Evolutionary conservation across 1,140 invertebrate genomes (phyloP).

Genomic region (Apis cerana): DNA sequence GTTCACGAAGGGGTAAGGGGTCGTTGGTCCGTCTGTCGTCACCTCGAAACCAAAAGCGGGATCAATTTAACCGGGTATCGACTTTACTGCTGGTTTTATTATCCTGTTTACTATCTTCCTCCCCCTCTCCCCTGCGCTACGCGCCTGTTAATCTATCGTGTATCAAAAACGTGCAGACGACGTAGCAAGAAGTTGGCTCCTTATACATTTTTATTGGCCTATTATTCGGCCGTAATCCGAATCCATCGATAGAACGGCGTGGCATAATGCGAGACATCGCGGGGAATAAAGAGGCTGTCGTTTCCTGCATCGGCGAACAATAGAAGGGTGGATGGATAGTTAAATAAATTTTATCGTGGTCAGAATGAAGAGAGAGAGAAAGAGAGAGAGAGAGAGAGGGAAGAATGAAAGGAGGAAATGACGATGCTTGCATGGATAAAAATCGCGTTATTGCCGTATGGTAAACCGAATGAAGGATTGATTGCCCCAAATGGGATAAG

Average conservation of each 20-base stretch:
- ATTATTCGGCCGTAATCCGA: conserved; percentile 51
- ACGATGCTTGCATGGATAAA: neutral
- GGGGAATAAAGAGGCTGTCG: neutral
- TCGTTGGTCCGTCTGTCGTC: conserved; percentile 59
- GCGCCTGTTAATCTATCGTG: conserved; percentile 52
- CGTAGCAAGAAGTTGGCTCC: conserved; percentile 13
- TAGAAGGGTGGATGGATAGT: neutral
- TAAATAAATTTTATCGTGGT: conserved; percentile 11
- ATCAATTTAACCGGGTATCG: conserved; percentile 64
- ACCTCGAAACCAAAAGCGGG: conserved; percentile 55
- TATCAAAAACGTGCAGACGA: conserved; percentile 12
- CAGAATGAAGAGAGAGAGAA: neutral
- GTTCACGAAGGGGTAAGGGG: conserved; percentile 11
- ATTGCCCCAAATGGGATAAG: neutral
- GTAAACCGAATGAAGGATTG: neutral
- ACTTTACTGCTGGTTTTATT: conserved; percentile 62
- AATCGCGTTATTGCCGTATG: neutral
- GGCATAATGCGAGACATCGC: conserved; percentile 17
- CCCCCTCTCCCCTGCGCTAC: conserved; percentile 5
- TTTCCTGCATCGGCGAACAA: neutral
- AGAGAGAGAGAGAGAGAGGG: neutral
- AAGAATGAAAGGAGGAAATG: neutral
- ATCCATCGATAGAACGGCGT: conserved; percentile 45
- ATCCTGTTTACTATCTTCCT: conserved; percentile 53
- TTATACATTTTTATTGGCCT: conserved; percentile 60